Percentiles rank a stretch among this genome's conserved stretches.
phyloP scores from a whole-genome alignment of 2,888 invertebrate species.

The Tenthredo mesomela region DNA sequence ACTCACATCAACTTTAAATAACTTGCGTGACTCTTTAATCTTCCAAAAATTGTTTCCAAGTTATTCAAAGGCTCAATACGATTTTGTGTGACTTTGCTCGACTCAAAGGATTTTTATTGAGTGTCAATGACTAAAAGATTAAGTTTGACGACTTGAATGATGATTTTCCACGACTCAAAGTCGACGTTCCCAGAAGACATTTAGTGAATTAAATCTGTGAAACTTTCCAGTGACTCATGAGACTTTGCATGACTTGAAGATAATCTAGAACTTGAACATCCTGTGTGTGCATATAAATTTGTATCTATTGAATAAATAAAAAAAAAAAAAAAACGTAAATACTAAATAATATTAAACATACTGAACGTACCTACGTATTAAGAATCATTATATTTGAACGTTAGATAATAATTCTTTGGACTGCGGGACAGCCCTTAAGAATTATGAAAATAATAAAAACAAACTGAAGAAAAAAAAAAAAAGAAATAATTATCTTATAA shows the following conservation, averaged over 20 bases:
- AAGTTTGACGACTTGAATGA: not conserved
- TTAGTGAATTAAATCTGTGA: not conserved
- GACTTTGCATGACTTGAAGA: not conserved
- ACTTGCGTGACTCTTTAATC: not conserved
- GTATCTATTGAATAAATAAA: not conserved
- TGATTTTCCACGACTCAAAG: not conserved
- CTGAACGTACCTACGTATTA: not conserved
- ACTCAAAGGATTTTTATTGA: not conserved
- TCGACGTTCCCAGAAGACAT: not conserved
- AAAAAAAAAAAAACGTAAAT: not conserved
- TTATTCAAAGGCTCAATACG: not conserved
- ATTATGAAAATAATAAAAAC: not conserved
- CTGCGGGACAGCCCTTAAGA: conserved; percentile 59
- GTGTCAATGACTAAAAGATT: not conserved
- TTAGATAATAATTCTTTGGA: not conserved
- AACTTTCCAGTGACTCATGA: not conserved
- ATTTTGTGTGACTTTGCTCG: not conserved
- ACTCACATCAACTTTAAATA: not conserved
- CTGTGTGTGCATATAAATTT: not conserved
- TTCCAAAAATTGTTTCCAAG: not conserved
- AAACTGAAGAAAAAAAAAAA: conserved; percentile 7
- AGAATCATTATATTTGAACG: conserved; percentile 7
- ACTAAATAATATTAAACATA: conserved; percentile 8
- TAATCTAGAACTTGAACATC: not conserved
- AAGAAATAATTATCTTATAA: conserved; percentile 17